Evolutionary conservation across 2,797 vertebrate genomes (phyloP).

Genomic region (Lepilemur septentrionalis): DNA sequence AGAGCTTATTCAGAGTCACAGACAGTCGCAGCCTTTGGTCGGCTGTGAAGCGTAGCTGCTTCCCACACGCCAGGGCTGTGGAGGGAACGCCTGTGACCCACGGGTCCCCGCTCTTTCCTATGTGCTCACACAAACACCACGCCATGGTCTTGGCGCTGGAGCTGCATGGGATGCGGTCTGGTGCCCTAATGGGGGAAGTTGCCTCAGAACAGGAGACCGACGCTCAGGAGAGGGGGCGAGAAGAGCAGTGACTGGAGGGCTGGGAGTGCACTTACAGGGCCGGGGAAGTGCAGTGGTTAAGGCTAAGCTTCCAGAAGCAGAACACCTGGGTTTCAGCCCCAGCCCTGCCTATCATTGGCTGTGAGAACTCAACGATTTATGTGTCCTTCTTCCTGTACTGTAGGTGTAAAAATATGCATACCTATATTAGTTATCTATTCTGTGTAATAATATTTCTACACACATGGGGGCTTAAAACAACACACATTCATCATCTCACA

Average conservation of each 20-base stretch:
- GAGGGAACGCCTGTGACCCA: not conserved
- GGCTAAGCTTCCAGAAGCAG: not conserved
- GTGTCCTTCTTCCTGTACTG: not conserved
- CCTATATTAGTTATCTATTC: not conserved
- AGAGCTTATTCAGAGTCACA: conserved; percentile 54
- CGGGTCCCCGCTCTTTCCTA: not conserved
- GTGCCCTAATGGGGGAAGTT: not conserved
- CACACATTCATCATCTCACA: not conserved
- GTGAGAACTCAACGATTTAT: not conserved
- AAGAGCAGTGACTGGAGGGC: not conserved
- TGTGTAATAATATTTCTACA: not conserved
- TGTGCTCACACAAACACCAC: not conserved
- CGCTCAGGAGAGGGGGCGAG: not conserved
- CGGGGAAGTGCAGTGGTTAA: not conserved
- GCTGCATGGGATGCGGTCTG: not conserved
- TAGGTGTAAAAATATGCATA: not conserved
- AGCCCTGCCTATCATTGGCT: not conserved
- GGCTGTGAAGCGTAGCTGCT: not conserved
- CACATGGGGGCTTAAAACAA: not conserved
- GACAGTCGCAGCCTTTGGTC: conserved; percentile 47
- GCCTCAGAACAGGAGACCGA: not conserved
- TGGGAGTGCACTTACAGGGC: not conserved
- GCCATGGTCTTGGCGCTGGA: not conserved
- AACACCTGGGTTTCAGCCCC: not conserved
- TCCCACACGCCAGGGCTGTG: not conserved